Evolutionary conservation across 2,113 vertebrate species (phyloP).

Genomic region (Ammodytes marinus): DNA sequence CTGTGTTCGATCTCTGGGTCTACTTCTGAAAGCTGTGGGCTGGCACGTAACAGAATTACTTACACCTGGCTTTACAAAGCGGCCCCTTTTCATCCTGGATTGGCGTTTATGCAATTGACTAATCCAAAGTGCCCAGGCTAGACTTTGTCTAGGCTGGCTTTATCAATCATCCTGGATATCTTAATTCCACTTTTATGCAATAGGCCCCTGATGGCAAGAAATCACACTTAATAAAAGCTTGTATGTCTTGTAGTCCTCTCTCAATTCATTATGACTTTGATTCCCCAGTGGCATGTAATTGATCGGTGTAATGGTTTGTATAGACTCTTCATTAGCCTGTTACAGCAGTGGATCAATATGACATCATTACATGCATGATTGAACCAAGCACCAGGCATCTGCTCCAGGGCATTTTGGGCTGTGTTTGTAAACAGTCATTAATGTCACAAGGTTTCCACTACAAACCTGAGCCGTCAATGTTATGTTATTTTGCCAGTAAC

Average conservation of each 20-base stretch:
- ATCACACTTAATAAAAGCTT: constrained; percentile 24
- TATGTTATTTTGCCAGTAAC: constrained; percentile 1
- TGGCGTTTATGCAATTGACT: no score
- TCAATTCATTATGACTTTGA: constrained; percentile 39
- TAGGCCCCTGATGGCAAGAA: background rate
- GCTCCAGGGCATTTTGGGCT: constrained; percentile 47
- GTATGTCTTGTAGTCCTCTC: background rate
- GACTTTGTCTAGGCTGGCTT: no score
- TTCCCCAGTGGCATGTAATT: constrained; percentile 62
- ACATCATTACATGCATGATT: constrained; percentile 74
- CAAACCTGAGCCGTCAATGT: constrained; percentile 13
- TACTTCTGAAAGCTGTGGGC: no score
- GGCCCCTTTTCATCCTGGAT: no score
- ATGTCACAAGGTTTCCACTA: constrained; percentile 18
- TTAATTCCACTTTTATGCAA: no score
- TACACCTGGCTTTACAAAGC: no score
- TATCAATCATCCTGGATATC: no score
- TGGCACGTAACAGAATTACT: no score
- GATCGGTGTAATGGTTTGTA: constrained; percentile 76
- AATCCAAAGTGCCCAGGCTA: no score
- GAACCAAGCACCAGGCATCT: constrained; percentile 42
- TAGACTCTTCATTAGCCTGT: constrained; percentile 78
- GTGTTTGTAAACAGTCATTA: constrained; percentile 51
- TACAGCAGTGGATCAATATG: constrained; percentile 74
- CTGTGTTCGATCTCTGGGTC: no score